Base-by-base conservation (phyloP, 2,113 vertebrate species). In the Atrichornis clamosus region DNA sequence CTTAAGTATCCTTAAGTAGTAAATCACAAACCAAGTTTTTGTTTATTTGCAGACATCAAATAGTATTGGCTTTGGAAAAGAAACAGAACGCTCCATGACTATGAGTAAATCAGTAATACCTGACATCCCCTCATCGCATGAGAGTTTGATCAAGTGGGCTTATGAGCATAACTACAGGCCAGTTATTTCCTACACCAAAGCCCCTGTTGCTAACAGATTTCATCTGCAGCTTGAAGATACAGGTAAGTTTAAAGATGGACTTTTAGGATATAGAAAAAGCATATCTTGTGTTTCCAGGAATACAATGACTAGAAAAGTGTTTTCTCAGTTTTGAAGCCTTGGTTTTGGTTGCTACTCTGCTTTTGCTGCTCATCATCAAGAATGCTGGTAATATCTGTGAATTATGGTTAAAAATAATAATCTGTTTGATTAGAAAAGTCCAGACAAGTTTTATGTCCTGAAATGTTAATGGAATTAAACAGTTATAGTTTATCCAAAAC, bases 111-210 rank as follows among this genome's bases (percentile, higher is more conserved):
- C 89, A n/a, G 6, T 97, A 83, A 93, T 97, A 85, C 95, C 96
- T 26, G 96, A 95, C 76, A 96, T 99, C 85, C 99, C 99, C 22
- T 98, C 98, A 4, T 98, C 98, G 0, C 92, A 98, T 39, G 98
- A 99, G 96, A 98, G 97, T 67, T 95, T 99, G 95, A 97, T 99
- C 82, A 98, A 97, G 83, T 99, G 99, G 99, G 99, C 99, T 39
- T 96, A 97, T 81, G 98, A 99, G 20, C 97, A 97, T 9, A 97
- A 96, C 84, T 98, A 98, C 39, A 91, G 94, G 81, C 98, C 99
- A 2, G 98, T 99, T 82, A 99, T 98, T 14, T 99, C 99, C 46
- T 99, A 99, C 95, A 99, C 99, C 59, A 97, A 96, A 97, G 99
- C 99, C 26, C 97, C 98, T 9, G 96, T 99, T 87, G 99, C 99